These are phyloP conservation scores for Heliconius melpomene DNA, from an alignment of 1,140 invertebrate genomes.

Conservation along the genomic window DNA sequence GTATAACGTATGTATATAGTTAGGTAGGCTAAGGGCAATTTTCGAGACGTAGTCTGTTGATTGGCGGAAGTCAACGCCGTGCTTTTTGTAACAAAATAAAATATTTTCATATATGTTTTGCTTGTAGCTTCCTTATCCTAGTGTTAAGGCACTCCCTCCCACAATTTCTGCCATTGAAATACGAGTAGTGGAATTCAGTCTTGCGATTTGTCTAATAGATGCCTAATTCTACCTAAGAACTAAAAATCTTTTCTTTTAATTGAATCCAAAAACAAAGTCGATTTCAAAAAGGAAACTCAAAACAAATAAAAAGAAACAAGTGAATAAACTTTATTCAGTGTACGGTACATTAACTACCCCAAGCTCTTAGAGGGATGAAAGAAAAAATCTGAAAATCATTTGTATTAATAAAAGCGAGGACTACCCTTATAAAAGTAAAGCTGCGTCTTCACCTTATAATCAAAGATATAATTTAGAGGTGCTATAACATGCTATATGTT, in stretches of 20 bases:
- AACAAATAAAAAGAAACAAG: constrained; percentile 2
- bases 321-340: not conserved
- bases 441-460: not conserved
- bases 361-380: not conserved
- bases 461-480: not conserved
- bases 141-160: too few species aligned
- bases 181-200: too few species aligned
- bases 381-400: constrained; percentile 8
- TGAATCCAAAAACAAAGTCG: not conserved
- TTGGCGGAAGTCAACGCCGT: too few species aligned
- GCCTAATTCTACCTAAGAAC: too few species aligned
- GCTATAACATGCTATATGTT: not conserved
- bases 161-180: too few species aligned
- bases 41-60: too few species aligned
- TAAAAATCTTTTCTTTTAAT: too few species aligned
- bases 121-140: too few species aligned
- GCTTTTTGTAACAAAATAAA: too few species aligned
- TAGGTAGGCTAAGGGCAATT: not conserved
- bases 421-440: constrained; percentile 9
- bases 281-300: not conserved
- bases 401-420: constrained; percentile 6
- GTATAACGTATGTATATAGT: not conserved
- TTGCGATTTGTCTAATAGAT: too few species aligned
- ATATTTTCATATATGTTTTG: too few species aligned
- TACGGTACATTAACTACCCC: constrained; percentile 8